phyloP scores from a whole-genome alignment of 2,113 vertebrate species.

The Falco punctatus region DNA sequence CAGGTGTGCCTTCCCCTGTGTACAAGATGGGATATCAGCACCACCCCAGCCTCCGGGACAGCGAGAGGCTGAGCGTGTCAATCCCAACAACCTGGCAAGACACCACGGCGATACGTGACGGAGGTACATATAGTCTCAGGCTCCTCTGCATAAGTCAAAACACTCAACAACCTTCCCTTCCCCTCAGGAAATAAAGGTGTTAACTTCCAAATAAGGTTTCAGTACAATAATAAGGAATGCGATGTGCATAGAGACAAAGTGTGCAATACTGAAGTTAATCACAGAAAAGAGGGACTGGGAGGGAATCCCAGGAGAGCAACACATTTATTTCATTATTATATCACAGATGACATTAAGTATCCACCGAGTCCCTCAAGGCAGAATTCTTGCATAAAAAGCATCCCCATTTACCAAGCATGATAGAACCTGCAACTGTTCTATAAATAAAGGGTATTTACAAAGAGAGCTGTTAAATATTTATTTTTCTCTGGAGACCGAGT shows the following conservation, averaged over 20 bases:
- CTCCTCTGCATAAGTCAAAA: neutral
- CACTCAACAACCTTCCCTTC: neutral
- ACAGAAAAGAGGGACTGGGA: neutral
- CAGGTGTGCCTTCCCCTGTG: neutral
- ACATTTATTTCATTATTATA: slow-evolving; percentile 61
- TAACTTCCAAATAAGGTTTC: neutral
- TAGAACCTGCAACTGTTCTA: slow-evolving; percentile 49
- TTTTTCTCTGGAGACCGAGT: slow-evolving; percentile 25
- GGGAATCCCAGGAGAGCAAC: neutral
- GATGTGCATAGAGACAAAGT: neutral
- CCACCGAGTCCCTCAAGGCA: slow-evolving; percentile 29
- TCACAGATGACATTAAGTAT: slow-evolving; percentile 57
- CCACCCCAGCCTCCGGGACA: neutral
- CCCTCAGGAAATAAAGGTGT: neutral
- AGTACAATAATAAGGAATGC: neutral
- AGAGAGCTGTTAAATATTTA: slow-evolving; percentile 63
- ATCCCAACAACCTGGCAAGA: neutral
- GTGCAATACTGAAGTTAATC: neutral
- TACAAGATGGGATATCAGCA: neutral
- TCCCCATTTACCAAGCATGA: slow-evolving; percentile 14
- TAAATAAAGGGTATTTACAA: slow-evolving; percentile 65
- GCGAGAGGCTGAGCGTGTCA: neutral
- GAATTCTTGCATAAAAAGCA: slow-evolving; percentile 45
- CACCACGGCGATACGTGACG: rapidly evolving
- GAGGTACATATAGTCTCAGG: neutral